Evolutionary conservation across 2,888 invertebrate species (phyloP), one percentile per base, ranked within the genome.

Genomic region (Zeuzera pyrina): DNA sequence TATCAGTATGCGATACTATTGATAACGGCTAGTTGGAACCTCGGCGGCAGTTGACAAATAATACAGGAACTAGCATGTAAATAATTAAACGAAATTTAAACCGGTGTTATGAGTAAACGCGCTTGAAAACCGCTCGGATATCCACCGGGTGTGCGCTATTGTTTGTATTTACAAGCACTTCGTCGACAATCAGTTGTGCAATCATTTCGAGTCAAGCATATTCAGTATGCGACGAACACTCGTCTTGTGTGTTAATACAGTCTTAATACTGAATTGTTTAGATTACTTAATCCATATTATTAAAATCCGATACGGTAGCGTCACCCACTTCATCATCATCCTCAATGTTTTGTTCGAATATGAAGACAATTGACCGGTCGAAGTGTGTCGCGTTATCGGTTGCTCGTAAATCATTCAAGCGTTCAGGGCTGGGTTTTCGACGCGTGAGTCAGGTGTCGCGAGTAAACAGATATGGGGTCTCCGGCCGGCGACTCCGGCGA

Each of bases 391-490:
- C 43, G 38, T 45, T 45, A 45, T 43, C 47, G 39, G 35, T 30
- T 38, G 35, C 23, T 45, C 43, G 45, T 52, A 52, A 49, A 50
- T 52, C 48, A 54, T 28, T 59, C 52, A 57, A 57, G 15, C 55
- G 43, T 54, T 56, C 42, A 36, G 52, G 15, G 52, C 47, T 55
- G 45, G 39, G 52, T 54, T 58, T 56, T 58, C 47, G 65, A 59
- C 58, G 58, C 57, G 51, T 58, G 68, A 64, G 69, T 78, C 76
- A 77, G 76, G 73, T 79, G 77, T 65, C 59, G 53, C 57, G 44
- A 43, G 55, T 60, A 58, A 66, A 67, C 62, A 63, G 61, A 54
- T 47, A 44, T 57, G 49, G 54, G 57, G 58, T 54, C 48, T 38
- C 40, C 38, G 32, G 34, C 15, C 40, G 45, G 41, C 40, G n/a